Base-by-base conservation (phyloP, 2,113 vertebrate species). In the Spermophilus dauricus region DNA sequence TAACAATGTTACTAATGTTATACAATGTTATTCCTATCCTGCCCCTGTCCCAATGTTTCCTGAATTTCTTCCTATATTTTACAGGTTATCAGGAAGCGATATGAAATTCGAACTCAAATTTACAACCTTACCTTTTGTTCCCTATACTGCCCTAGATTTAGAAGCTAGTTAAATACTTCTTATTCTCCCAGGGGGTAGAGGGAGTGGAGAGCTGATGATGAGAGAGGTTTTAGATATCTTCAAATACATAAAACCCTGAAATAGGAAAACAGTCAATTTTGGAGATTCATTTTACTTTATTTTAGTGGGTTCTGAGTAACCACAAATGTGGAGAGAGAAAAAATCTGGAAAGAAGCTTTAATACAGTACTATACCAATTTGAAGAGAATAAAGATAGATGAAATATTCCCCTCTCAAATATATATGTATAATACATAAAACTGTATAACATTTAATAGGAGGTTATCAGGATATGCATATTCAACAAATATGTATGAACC, bases 271-370 rank as follows among this genome's bases (percentile, higher is more conserved):
- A 86, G 39, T 1, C 45, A 51, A 80, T 83, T 89, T 86, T 9
- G n/a, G 30, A 14, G 81, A 95, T 87, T 87, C 1, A 76, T 95
- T 95, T 92, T 81, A 82, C 17, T 87, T 86, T 76, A 82, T 92
- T 94, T 93, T 89, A 95, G 84, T 72, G 28, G 16, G 48, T 77
- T 93, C 51, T 80, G 26, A 34, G 51, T 89, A 93, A 94, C 51
- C 22, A n/a, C 90, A n/a, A 95, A 94, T 26, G n/a, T 95, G 17
- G 20, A 91, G 3, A 10, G 48, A 45, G 91, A 86, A 73, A 94
- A 69, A 8, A 45, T 30, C 34, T 94, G 42, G 34, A 91, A 92
- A 34, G 24, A 83, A 84, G 92, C 10, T 93, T 89, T 85, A 53
- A 89, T 51, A 92, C 1, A 89, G 28, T 80, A 72, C 56, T 91